Evolutionary conservation across 1,140 invertebrate species (phyloP), one percentile per base, ranked within the genome.

Genomic region (Nephila pilipes): DNA sequence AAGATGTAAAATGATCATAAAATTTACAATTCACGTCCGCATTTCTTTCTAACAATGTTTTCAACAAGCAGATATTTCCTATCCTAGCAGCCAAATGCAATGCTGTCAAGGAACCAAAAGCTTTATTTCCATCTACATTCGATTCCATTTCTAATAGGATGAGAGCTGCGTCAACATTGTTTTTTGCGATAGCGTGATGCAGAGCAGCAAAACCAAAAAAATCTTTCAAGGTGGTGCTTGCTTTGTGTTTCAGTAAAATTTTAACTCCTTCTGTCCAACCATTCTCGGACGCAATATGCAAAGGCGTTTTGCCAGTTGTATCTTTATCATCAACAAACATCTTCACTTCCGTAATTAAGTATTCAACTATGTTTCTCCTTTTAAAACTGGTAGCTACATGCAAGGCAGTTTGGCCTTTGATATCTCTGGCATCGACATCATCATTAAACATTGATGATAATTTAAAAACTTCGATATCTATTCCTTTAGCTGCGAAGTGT

Each of bases 161-260:
- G 94, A 97, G 97, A 3, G 98, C 95, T 16, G 97, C 97, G 95
- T 98, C 97, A 88, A 98, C 96, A 96, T 99, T 99, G 95, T 93
- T 97, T 5, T 98, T 98, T 4, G 98, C 98, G 83, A 98, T 97
- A 93, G 99, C 98, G 95, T 99, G 99, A 95, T 99, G 99, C 3
- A 99, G 95, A 0, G 99, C 97, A 2, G 99, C 99, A 95, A 99
- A 99, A 1, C 98, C 98, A 12, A 65, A 25, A 12, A 65, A 95
- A 99, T 98, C 22, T 95, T 95, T 95, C 99, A 98, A 1, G 97
- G 96, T 95, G 99, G 98, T 97, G 22, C 97, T 97, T 3, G 98
- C 97, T 1, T 97, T 97, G 63, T 85, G 0, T 54, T 85, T 91
- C 36, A 91, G 16, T 12, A 91, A 38, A 63, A 8, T n/a, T 32